Conservation (phyloP, 2,888 invertebrate species). For the Agrochola circellaris region DNA sequence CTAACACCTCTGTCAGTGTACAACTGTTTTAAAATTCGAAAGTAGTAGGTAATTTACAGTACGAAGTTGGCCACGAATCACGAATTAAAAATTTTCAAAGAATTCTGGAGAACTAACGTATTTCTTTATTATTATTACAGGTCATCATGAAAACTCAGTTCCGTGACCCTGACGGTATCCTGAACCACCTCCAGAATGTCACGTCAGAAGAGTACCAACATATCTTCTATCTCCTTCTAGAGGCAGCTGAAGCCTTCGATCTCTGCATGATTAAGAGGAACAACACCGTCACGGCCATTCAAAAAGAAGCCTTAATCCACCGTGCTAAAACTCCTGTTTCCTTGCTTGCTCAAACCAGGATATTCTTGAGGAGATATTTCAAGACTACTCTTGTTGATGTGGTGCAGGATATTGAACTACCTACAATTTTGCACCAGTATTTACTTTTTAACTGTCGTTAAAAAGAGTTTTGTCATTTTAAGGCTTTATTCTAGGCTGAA, state of each 20-base stretch:
- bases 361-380: slow-evolving; percentile 90
- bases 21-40: too few relatives aligned
- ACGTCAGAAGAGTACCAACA: slow-evolving; percentile 85
- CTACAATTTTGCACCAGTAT: slow-evolving; percentile 92
- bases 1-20: too few relatives aligned
- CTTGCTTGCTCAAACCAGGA: slow-evolving; percentile 92
- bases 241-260: slow-evolving; percentile 95
- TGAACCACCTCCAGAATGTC: slow-evolving; percentile 94
- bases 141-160: slow-evolving; percentile 96
- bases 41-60: background rate
- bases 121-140: slow-evolving; percentile 75
- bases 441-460: slow-evolving; percentile 92
- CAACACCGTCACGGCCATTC: slow-evolving; percentile 91
- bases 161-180: slow-evolving; percentile 95
- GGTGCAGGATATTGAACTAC: slow-evolving; percentile 91
- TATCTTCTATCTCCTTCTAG: slow-evolving; percentile 92
- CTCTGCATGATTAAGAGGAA: slow-evolving; percentile 95
- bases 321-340: slow-evolving; percentile 93
- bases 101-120: too few relatives aligned
- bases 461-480: slow-evolving; percentile 63
- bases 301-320: slow-evolving; percentile 92
- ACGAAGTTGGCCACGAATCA: background rate
- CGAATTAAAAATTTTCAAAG: too few relatives aligned
- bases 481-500: slow-evolving; percentile 70
- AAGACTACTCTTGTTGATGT: slow-evolving; percentile 90